Conservation (phyloP, 2,888 invertebrate species). For the Netelia fuscicornis region DNA sequence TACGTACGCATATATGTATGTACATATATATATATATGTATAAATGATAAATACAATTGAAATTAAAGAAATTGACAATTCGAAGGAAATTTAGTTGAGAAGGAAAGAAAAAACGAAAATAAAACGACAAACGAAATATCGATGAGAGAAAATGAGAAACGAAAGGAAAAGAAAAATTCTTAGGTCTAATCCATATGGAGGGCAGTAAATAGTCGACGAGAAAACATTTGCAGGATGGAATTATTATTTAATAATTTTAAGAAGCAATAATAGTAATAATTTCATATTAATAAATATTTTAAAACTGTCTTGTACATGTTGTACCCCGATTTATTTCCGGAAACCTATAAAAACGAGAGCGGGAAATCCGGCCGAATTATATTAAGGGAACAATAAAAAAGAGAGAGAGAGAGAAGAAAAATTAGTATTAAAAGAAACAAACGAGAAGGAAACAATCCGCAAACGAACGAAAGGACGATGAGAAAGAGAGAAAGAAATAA, state of each 20-base stretch:
- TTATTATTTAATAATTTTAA: slow-evolving; percentile 83
- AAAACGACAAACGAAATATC: slow-evolving; percentile 76
- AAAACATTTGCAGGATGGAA: slow-evolving; percentile 75
- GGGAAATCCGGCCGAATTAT: neutral
- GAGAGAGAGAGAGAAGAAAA: slow-evolving; percentile 1
- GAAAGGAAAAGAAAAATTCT: slow-evolving; percentile 36
- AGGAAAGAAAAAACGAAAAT: slow-evolving; percentile 6
- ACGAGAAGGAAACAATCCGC: neutral
- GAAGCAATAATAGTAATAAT: slow-evolving; percentile 83
- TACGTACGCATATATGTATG: neutral
- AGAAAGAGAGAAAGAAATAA: slow-evolving; percentile 8
- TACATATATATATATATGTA: neutral
- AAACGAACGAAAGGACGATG: neutral
- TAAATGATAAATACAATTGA: neutral
- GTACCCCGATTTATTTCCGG: slow-evolving; percentile 77
- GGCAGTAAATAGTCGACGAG: slow-evolving; percentile 77
- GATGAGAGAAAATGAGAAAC: neutral
- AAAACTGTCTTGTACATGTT: slow-evolving; percentile 78
- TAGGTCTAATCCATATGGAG: slow-evolving; percentile 75
- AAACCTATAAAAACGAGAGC: slow-evolving; percentile 64
- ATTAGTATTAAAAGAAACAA: neutral
- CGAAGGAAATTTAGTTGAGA: slow-evolving; percentile 76
- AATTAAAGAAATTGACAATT: slow-evolving; percentile 21
- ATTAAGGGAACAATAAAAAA: neutral
- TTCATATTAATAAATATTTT: slow-evolving; percentile 84